These are phyloP conservation scores for Xenopus laevis DNA, from an alignment of 2,113 vertebrate genomes.

Conservation along the genomic window DNA sequence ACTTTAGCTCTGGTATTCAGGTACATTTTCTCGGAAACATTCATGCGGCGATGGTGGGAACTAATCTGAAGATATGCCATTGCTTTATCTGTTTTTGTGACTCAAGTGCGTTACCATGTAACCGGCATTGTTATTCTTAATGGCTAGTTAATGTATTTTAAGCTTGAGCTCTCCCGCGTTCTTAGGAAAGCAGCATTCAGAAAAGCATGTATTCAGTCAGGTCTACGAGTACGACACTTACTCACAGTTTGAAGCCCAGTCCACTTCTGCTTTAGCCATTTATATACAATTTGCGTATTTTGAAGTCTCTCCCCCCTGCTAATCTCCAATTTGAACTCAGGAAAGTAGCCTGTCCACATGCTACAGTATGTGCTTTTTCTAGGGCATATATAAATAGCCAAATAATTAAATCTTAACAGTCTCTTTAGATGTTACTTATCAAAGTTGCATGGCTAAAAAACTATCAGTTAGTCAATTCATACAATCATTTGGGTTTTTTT, in stretches of 20 bases:
- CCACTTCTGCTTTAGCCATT: slow-evolving; percentile 8
- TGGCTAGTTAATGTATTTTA: slow-evolving; percentile 3
- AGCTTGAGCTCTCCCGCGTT: neutral
- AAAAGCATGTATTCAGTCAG: slow-evolving; percentile 12
- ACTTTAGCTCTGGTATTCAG: neutral
- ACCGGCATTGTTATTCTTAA: neutral
- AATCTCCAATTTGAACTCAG: slow-evolving; percentile 17
- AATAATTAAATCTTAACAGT: neutral
- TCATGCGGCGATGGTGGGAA: no score
- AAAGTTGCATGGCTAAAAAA: neutral
- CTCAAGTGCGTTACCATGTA: neutral
- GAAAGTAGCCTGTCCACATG: slow-evolving; percentile 4
- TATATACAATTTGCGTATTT: slow-evolving; percentile 25
- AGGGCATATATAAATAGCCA: neutral
- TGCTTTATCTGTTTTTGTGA: neutral
- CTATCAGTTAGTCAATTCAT: no score
- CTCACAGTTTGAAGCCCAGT: slow-evolving; percentile 15
- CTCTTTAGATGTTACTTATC: neutral
- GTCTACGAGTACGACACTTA: slow-evolving; percentile 20
- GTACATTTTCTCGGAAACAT: no score
- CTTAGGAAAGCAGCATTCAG: neutral
- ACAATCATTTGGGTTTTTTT: no score
- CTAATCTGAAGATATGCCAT: neutral
- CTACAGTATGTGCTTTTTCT: neutral
- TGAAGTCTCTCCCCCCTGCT: slow-evolving; percentile 15